A percentile compares a stretch with the other conserved stretches of the same genome.
Conservation (phyloP, 1,140 invertebrate genomes). For the Caerostris darwini region DNA sequence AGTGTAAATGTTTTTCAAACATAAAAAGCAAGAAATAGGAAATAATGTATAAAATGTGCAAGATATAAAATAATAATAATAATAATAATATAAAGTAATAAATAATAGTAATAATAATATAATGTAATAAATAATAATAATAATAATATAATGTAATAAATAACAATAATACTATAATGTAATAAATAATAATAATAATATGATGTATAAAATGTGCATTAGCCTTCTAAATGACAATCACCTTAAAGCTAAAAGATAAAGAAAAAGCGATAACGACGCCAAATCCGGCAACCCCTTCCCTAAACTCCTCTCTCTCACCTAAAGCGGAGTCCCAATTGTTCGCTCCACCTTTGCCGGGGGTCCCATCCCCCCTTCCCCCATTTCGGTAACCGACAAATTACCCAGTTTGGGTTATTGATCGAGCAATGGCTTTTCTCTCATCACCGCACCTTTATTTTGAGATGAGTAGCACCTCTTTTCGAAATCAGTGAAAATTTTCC, state of each 20-base stretch:
- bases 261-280: slow-evolving; percentile 27
- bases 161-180: too few relatives aligned
- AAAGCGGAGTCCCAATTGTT: slow-evolving; percentile 72
- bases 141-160: too few relatives aligned
- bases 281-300: slow-evolving; percentile 1
- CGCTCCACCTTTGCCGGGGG: slow-evolving; percentile 51
- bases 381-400: slow-evolving; percentile 66
- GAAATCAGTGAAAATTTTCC: slow-evolving; percentile 66
- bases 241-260: background rate
- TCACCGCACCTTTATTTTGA: slow-evolving; percentile 55
- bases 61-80: too few relatives aligned
- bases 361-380: slow-evolving; percentile 52
- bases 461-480: slow-evolving; percentile 25
- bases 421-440: slow-evolving; percentile 75
- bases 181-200: too few relatives aligned
- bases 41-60: too few relatives aligned
- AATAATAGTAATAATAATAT: too few relatives aligned
- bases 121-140: too few relatives aligned
- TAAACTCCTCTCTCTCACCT: slow-evolving; percentile 69
- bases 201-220: too few relatives aligned
- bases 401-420: slow-evolving; percentile 76
- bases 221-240: too few relatives aligned
- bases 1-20: too few relatives aligned
- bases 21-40: too few relatives aligned
- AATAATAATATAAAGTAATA: too few relatives aligned